Percentiles rank a stretch among this genome's conserved stretches.
These are phyloP conservation scores for Myotis planiceps DNA, from an alignment of 2,797 vertebrate species.

Conservation along the genomic window DNA sequence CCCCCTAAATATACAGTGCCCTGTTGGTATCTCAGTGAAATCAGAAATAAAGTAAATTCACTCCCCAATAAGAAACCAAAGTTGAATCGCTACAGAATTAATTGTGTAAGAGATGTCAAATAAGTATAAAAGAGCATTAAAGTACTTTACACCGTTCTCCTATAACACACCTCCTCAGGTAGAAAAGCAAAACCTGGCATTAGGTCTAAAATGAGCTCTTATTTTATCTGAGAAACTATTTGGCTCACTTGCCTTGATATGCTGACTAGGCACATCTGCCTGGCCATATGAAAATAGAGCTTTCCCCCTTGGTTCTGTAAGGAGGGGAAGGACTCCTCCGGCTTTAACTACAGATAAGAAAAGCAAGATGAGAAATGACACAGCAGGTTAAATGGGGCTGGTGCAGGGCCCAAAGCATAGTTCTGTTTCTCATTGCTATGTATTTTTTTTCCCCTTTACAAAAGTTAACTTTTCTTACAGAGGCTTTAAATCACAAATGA, in stretches of 20 bases:
- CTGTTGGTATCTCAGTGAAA: not conserved
- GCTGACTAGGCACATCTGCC: slow-evolving; percentile 43
- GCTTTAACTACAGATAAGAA: slow-evolving; percentile 1
- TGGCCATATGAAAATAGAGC: slow-evolving; percentile 46
- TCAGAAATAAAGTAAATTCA: not conserved
- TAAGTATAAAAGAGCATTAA: not conserved
- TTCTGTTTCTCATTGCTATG: not conserved
- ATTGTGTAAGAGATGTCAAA: not conserved
- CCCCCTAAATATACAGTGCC: not conserved
- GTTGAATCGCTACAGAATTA: not conserved
- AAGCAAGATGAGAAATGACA: not conserved
- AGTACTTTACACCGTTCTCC: not conserved
- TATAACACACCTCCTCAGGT: not conserved
- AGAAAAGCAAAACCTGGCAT: slow-evolving; percentile 5
- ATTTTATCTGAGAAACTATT: slow-evolving; percentile 56
- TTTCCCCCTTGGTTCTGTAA: not conserved
- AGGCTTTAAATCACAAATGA: slow-evolving; percentile 1
- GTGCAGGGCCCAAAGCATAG: not conserved
- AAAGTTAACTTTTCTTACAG: slow-evolving; percentile 51
- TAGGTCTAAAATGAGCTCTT: slow-evolving; percentile 22
- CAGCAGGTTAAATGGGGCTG: not conserved
- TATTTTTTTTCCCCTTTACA: not conserved
- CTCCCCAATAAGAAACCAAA: not conserved
- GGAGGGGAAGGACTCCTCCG: not conserved
- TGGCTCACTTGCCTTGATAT: not conserved